A percentile compares a stretch with the other conserved stretches of the same genome.
Evolutionary conservation across 2,797 vertebrate genomes (phyloP).

Genomic region (Sarcophilus harrisii): DNA sequence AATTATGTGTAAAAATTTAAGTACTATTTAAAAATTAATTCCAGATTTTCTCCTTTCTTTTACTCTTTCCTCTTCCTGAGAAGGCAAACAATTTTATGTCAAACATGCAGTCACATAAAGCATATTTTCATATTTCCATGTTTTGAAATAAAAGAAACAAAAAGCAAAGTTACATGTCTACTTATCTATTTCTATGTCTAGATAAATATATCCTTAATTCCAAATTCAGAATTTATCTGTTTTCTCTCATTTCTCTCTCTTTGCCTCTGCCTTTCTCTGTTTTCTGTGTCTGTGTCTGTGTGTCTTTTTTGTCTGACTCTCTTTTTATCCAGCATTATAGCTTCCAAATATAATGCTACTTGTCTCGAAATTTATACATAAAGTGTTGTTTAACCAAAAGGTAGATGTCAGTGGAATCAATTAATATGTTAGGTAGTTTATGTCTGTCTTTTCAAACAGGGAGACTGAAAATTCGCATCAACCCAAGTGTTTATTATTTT

Average conservation of each 20-base stretch:
- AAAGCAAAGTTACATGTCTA: too few species aligned
- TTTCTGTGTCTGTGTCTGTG: too few species aligned
- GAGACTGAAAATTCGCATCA: not conserved
- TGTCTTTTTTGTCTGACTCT: too few species aligned
- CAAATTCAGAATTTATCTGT: not conserved
- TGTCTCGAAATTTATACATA: not conserved
- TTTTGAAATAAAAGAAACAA: not conserved
- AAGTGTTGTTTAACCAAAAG: not conserved
- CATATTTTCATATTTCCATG: not conserved
- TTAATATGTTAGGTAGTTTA: not conserved
- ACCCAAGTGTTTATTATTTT: not conserved
- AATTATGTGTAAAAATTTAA: not conserved
- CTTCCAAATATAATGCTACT: not conserved
- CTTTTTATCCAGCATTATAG: not conserved
- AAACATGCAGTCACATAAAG: not conserved
- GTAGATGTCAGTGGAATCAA: not conserved
- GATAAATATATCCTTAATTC: too few species aligned
- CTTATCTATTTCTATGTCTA: too few species aligned
- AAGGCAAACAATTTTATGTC: not conserved
- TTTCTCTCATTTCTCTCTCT: not conserved
- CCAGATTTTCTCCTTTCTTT: not conserved
- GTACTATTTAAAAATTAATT: not conserved
- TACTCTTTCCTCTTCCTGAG: not conserved
- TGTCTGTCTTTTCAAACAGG: not conserved
- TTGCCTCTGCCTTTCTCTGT: too few species aligned